phyloP scores from a whole-genome alignment of 2,113 vertebrate genomes.

The Tychaedon coryphoeus region DNA sequence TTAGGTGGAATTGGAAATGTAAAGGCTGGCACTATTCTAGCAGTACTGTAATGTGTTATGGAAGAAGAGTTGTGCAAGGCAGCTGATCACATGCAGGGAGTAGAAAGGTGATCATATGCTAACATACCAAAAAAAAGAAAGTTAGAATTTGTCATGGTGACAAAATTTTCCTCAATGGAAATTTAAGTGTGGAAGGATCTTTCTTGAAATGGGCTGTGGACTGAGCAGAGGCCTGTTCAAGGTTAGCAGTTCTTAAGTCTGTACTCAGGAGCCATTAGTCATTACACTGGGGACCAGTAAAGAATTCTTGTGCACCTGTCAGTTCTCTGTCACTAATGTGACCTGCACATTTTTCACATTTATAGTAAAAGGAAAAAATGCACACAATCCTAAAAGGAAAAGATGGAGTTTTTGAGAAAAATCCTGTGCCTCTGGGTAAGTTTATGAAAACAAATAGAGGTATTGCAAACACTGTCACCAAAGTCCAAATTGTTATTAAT shows the following conservation, averaged over 20 bases:
- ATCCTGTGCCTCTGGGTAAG: not conserved
- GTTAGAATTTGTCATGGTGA: not conserved
- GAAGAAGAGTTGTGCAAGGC: not conserved
- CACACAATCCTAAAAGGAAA: not conserved
- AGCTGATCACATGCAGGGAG: not conserved
- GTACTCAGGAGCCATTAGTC: not conserved
- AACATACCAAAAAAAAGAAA: not conserved
- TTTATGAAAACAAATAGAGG: not conserved
- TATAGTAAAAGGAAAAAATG: not conserved
- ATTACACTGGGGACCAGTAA: not conserved
- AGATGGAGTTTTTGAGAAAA: not conserved
- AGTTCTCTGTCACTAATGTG: not conserved
- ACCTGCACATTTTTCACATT: not conserved
- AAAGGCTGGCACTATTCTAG: not conserved
- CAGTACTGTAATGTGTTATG: accelerated
- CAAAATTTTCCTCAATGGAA: not conserved
- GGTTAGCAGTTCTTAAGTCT: not conserved
- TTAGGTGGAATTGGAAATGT: not conserved
- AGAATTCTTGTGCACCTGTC: not conserved
- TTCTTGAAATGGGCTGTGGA: not conserved
- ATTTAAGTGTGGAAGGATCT: not conserved
- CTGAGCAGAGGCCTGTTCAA: not conserved
- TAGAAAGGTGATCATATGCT: not conserved
- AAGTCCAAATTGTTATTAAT: not conserved
- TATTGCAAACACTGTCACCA: not conserved